phyloP scores from a whole-genome alignment of 2,797 vertebrate genomes.

The Balearica regulorum region DNA sequence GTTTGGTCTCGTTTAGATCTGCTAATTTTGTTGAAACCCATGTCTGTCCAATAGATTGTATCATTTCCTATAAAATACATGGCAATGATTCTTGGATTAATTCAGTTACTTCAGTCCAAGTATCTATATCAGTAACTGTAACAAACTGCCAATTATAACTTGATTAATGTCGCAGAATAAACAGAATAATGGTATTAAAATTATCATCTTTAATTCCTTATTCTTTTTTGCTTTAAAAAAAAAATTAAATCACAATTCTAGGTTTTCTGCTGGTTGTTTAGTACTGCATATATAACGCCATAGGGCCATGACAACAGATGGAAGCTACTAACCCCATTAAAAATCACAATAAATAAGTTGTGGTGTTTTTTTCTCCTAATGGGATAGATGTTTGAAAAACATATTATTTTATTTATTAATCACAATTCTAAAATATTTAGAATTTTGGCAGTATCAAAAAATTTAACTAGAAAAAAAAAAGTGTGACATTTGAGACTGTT shows the following conservation, averaged over 20 bases:
- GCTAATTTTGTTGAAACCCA: constrained; percentile 97
- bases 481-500: background rate
- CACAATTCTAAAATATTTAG: background rate
- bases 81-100: background rate
- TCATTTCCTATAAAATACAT: constrained; percentile 83
- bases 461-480: background rate
- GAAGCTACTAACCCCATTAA: background rate
- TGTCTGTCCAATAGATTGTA: constrained; percentile 98
- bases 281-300: background rate
- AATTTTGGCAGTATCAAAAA: background rate
- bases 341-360: background rate
- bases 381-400: background rate
- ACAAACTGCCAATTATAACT: background rate
- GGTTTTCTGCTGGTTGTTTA: background rate
- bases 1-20: constrained; percentile 94
- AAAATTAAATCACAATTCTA: background rate
- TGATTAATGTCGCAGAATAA: background rate
- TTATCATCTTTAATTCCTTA: background rate
- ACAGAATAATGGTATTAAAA: background rate
- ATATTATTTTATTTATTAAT: background rate
- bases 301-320: background rate
- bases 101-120: background rate
- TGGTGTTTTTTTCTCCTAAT: background rate
- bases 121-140: background rate
- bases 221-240: background rate